Base-by-base conservation (phyloP, 1,140 invertebrate species). In the Telenomus remus region DNA sequence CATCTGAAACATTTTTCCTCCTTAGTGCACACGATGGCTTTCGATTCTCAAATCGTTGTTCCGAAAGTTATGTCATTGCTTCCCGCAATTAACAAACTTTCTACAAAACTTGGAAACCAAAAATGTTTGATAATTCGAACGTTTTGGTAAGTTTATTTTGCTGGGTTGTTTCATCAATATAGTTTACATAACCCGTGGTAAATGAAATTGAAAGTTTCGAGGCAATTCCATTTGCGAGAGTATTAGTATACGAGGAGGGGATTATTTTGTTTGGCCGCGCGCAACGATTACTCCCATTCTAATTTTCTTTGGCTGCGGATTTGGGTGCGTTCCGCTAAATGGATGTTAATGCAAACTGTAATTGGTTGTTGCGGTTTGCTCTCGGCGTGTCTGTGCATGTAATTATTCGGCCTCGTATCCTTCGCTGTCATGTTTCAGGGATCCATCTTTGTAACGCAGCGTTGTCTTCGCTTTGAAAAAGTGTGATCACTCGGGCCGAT, bases 281-380 rank as follows among this genome's bases (percentile, higher is more conserved):
- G 6, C 19, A 27, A 6, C 19, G 19, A 27, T 27, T 27, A 27
- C 19, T 27, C 19, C 19, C 9, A n/a, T 33, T 13, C 12, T 57
- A 55, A 35, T 12, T 35, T 50, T 66, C n/a, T 44, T 13, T 57
- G 11, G 51, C 12, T 35, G 37, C 11, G 6, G 13, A 35, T 44
- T 43, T 15, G 57, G 39, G 13, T 56, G 35, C 14, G 53, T n/a
- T 33, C 44, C 4, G 0, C 3, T 6, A 53, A 72, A 72, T 72
- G 39, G 44, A 64, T 64, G 53, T 47, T 64, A 59, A 72, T 64
- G 60, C 48, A 72, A 46, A 13, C 15, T 64, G 69, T 64, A 72
- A 72, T 72, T 56, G 69, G 57, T 72, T 64, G 48, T 53, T 72
- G 69, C n/a, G 69, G 69, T 72, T 47, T n/a, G 37, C 14, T 42